Evolutionary conservation across 2,797 vertebrate genomes (phyloP), one percentile per base, ranked within the genome.

Genomic region (Emydoidea blandingii): DNA sequence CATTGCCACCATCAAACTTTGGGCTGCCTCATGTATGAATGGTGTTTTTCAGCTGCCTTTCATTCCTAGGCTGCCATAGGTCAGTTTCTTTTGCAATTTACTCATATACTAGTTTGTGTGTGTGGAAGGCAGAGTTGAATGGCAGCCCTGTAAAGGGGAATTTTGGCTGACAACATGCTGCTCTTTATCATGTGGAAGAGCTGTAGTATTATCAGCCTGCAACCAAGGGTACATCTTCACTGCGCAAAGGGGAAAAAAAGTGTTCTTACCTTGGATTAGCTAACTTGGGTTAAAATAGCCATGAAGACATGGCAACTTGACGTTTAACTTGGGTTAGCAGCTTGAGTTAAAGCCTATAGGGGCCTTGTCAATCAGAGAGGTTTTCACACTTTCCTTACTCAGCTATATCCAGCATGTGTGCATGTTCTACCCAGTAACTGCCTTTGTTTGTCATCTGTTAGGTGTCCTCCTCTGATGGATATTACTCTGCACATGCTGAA

Each of bases 401-500:
- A n/a, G 7, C n/a, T n/a, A 41, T 12, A 21, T 72, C 21, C n/a
- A 37, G n/a, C 10, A 72, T n/a, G 19, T 72, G 37, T 41, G 65
- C n/a, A 6, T 81, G 31, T 82, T 93, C 88, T 94, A 65, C 50
- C 79, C 41, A 0, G 47, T 92, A 92, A 76, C 57, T 72, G 7
- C 12, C 62, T 89, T 92, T 41, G 89, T 94, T 59, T 89, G 11
- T 80, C 49, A 5, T 86, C 12, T 95, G 27, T 54, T 95, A 99
- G 99, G 96, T 99, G 99, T 93, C 99, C 99, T 41, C 99, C 99
- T 57, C 90, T 99, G 91, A 99, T 99, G 99, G 99, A 99, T 97
- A 99, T 99, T 62, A 99, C 99, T 78, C 98, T 99, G 59, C 99
- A 99, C 97, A 99, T 99, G 99, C 96, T 99, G 92, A 99, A 99